Conservation (phyloP, 2,888 invertebrate genomes). For the Cordilura impudica region DNA sequence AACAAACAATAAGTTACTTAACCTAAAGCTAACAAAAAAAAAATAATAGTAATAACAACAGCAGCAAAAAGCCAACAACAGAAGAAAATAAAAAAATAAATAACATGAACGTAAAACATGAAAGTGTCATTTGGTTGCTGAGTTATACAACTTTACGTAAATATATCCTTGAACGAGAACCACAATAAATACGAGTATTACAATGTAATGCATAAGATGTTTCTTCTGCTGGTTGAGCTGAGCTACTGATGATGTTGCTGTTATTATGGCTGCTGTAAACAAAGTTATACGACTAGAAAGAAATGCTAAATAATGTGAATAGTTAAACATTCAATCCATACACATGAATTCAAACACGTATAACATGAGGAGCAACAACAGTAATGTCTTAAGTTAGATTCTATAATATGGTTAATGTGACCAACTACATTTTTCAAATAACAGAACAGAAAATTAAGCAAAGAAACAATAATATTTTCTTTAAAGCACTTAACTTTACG, state of each 20-base stretch:
- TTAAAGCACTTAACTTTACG: no score
- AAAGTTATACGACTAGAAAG: background rate
- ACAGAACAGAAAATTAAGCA: no score
- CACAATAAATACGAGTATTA: conserved; percentile 21
- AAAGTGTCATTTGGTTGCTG: conserved; percentile 42
- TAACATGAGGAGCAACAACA: background rate
- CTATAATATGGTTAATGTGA: no score
- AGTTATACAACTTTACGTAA: conserved; percentile 40
- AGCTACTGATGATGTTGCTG: background rate
- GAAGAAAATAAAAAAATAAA: background rate
- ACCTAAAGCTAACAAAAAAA: background rate
- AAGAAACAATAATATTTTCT: no score
- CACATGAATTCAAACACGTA: conserved; percentile 1
- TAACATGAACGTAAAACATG: conserved; percentile 2
- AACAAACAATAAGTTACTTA: background rate
- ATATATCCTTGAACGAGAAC: conserved; percentile 44
- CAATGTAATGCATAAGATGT: conserved; percentile 36
- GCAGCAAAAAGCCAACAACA: background rate
- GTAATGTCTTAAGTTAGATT: background rate
- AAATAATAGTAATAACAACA: background rate
- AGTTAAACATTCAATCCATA: background rate
- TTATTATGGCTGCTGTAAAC: conserved; percentile 9
- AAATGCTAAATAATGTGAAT: conserved; percentile 10
- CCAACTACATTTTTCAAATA: no score
- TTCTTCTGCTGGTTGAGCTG: conserved; percentile 3